phyloP scores from a whole-genome alignment of 64 coral and sea anemone species.

The Dendronephthya gigantea region DNA sequence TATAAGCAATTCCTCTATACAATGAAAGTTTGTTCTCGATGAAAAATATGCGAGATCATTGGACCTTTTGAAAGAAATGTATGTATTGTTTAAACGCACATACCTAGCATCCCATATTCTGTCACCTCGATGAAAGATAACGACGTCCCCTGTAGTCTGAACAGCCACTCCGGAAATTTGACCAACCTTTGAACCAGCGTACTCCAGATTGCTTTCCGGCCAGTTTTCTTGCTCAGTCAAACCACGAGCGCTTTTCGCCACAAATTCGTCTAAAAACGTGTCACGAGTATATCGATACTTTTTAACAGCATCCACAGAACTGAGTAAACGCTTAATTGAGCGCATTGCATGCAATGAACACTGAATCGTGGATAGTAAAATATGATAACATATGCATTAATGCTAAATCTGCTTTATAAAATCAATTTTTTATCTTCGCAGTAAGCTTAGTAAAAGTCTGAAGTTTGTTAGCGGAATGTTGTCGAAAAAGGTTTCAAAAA shows the following conservation, averaged over 20 bases:
- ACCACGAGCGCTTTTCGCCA: not conserved
- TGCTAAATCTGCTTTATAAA: too few species aligned
- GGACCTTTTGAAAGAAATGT: too few species aligned
- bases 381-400: too few species aligned
- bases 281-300: not conserved
- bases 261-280: not conserved
- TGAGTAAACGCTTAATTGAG: too few species aligned
- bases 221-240: constrained; percentile 9
- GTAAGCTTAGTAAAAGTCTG: too few species aligned
- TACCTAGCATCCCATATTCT: constrained; percentile 43
- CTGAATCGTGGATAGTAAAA: too few species aligned
- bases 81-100: not conserved
- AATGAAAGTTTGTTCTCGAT: too few species aligned
- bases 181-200: constrained; percentile 4
- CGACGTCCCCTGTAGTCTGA: constrained; percentile 41
- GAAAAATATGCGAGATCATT: not conserved
- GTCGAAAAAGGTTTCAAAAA: too few species aligned
- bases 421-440: too few species aligned
- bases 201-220: not conserved
- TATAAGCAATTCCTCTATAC: too few species aligned
- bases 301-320: not conserved
- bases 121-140: constrained; percentile 50
- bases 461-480: too few species aligned
- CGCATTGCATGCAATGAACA: too few species aligned
- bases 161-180: constrained; percentile 50